These are phyloP conservation scores for Gasterosteus aculeatus DNA, from an alignment of 2,113 vertebrate species.

Conservation along the genomic window DNA sequence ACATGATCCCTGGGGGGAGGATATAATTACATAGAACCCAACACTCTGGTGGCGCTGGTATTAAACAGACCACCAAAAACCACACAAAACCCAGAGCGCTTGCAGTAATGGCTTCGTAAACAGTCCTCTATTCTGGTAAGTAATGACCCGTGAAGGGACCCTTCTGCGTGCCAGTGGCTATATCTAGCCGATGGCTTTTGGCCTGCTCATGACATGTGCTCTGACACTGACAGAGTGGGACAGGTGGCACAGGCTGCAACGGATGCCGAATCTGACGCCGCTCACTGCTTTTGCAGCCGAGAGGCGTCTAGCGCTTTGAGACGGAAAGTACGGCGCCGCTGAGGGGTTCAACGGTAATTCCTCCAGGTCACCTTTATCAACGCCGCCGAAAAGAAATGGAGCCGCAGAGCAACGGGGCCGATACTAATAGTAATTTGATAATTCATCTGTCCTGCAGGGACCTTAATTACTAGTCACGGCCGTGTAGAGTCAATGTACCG, in stretches of 20 bases:
- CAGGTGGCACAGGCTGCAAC: conserved; percentile 86
- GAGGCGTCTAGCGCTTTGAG: conserved; percentile 12
- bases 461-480: conserved; percentile 2
- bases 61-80: conserved; percentile 27
- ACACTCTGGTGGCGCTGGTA: conserved; percentile 32
- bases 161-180: conserved; percentile 73
- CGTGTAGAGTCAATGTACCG: background rate
- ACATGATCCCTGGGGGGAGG: conserved; percentile 60
- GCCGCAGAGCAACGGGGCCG: conserved; percentile 12
- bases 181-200: conserved; percentile 79
- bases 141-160: conserved; percentile 74
- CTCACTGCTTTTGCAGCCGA: conserved; percentile 16
- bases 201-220: conserved; percentile 58
- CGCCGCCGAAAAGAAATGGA: background rate
- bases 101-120: conserved; percentile 62
- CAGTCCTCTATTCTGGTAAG: conserved; percentile 52
- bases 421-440: conserved; percentile 35
- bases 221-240: conserved; percentile 84
- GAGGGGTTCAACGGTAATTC: conserved; percentile 5
- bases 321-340: conserved; percentile 5
- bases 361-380: conserved; percentile 42
- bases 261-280: conserved; percentile 76
- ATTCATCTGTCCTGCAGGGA: conserved; percentile 21
- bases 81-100: conserved; percentile 34
- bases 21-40: conserved; percentile 60